phyloP scores from a whole-genome alignment of 2,797 vertebrate species.

The Poecile montanus region DNA sequence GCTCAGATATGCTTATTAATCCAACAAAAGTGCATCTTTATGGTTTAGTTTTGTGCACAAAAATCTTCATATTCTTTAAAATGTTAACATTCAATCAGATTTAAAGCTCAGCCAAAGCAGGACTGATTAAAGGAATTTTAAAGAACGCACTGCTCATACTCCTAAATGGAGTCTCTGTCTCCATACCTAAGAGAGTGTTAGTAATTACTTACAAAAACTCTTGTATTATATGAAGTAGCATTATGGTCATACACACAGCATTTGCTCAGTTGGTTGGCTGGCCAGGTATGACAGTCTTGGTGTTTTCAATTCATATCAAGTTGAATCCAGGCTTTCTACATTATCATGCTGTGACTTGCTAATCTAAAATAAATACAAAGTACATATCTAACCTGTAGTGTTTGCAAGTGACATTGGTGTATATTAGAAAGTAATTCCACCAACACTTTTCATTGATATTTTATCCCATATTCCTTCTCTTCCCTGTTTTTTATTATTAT shows the following conservation, averaged over 20 bases:
- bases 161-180: not conserved
- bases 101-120: not conserved
- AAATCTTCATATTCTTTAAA: not conserved
- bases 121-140: not conserved
- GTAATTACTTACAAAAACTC: not conserved
- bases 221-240: not conserved
- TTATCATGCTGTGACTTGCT: not conserved
- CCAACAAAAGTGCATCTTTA: not conserved
- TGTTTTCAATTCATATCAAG: not conserved
- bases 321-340: not conserved
- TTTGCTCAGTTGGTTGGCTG: not conserved
- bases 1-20: not conserved
- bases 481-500: not conserved
- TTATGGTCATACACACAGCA: not conserved
- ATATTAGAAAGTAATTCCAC: not conserved
- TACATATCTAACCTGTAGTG: not conserved
- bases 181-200: not conserved
- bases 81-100: not conserved
- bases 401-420: not conserved
- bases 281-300: not conserved
- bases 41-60: not conserved
- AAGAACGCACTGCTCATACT: not conserved
- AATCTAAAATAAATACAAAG: slow-evolving; percentile 35
- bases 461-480: not conserved
- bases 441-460: not conserved